phyloP scores from a whole-genome alignment of 1,140 invertebrate species.

The Trypoxylus dichotomus region DNA sequence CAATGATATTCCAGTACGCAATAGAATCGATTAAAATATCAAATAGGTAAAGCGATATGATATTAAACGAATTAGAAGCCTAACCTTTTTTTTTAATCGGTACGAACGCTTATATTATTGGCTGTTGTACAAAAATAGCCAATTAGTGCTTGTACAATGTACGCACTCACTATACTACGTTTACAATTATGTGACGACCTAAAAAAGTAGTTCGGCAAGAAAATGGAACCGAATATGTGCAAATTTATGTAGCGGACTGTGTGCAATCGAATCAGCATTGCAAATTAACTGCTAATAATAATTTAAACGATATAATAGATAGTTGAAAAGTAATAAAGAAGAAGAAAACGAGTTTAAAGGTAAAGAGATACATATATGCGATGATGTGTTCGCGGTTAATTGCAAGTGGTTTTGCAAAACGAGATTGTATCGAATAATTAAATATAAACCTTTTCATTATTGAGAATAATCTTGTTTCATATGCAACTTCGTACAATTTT shows the following conservation, averaged over 20 bases:
- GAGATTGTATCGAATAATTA: not conserved
- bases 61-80: not conserved
- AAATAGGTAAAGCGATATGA: no score
- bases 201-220: not conserved
- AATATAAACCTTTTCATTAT: constrained; percentile 23
- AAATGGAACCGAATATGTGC: not conserved
- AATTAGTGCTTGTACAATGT: not conserved
- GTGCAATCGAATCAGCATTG: not conserved
- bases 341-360: no score
- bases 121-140: constrained; percentile 1
- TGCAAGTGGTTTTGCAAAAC: no score
- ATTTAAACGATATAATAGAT: no score
- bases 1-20: not conserved
- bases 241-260: not conserved
- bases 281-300: not conserved
- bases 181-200: not conserved
- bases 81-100: not conserved
- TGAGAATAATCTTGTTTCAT: not conserved
- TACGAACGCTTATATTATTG: not conserved
- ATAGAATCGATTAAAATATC: no score
- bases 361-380: no score
- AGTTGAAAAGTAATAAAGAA: no score
- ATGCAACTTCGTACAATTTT: not conserved
- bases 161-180: not conserved
- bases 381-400: no score